Evolutionary conservation across 1,140 invertebrate genomes (phyloP).

Genomic region (Drosophila ercepeae): DNA sequence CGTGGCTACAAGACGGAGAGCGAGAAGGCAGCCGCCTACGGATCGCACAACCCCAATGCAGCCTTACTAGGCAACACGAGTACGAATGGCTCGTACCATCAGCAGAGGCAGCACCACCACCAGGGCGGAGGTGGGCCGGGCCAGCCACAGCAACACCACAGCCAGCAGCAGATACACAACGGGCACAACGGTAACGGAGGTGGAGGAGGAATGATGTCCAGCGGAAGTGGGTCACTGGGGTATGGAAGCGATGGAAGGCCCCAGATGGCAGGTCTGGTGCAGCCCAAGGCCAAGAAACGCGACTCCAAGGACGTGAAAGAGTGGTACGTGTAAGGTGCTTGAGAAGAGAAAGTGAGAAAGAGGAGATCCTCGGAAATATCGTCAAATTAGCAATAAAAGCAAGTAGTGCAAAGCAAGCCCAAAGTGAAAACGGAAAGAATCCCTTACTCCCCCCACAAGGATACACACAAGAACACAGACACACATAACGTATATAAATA

Average conservation of each 20-base stretch:
- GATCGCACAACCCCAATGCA: conserved; percentile 90
- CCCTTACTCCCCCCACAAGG: conserved; percentile 12
- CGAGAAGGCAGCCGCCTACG: conserved; percentile 88
- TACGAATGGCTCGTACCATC: conserved; percentile 80
- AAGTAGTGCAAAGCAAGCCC: conserved; percentile 47
- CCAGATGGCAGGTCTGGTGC: conserved; percentile 84
- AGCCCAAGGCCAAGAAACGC: conserved; percentile 88
- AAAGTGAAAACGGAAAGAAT: conserved; percentile 21
- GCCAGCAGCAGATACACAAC: conserved; percentile 69
- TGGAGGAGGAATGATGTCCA: conserved; percentile 69
- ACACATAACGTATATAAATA: conserved; percentile 34
- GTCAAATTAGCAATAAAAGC: conserved; percentile 81
- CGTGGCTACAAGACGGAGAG: conserved; percentile 96
- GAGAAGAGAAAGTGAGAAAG: neutral
- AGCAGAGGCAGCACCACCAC: conserved; percentile 84
- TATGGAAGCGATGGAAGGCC: conserved; percentile 73
- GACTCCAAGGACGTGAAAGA: conserved; percentile 96
- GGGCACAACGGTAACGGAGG: conserved; percentile 57
- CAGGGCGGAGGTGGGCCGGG: conserved; percentile 34
- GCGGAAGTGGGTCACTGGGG: conserved; percentile 69
- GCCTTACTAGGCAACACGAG: conserved; percentile 87
- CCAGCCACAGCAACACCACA: conserved; percentile 69
- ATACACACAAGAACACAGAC: conserved; percentile 11
- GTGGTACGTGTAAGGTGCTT: conserved; percentile 90
- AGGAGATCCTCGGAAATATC: conserved; percentile 22